Evolutionary conservation across 2,113 vertebrate species (phyloP).

Genomic region (Campylomormyrus numenius): DNA sequence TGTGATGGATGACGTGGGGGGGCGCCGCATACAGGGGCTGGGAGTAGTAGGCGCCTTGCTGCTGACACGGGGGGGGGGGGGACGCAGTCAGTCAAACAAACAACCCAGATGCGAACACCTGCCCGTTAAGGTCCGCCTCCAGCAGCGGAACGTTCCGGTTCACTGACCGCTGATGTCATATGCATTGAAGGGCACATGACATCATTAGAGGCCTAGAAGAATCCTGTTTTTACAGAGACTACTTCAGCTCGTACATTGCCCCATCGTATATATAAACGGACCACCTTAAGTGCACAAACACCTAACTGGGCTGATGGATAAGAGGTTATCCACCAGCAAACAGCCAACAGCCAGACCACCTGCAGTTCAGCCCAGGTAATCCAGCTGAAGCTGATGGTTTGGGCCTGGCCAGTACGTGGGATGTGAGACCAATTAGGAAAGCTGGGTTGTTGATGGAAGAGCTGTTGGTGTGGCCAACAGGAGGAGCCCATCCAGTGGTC

Average conservation of each 20-base stretch:
- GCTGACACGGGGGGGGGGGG: constrained; percentile 43
- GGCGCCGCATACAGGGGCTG: constrained; percentile 94
- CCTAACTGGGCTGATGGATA: neutral
- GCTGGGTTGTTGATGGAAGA: neutral
- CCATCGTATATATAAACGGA: neutral
- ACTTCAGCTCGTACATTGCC: neutral
- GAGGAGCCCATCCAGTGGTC: no score
- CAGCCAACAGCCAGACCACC: neutral
- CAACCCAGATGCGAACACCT: neutral
- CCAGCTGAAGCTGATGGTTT: neutral
- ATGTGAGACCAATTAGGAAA: neutral
- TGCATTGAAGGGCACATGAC: neutral
- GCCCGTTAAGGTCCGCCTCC: neutral
- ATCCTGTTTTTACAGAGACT: neutral
- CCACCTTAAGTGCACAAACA: neutral
- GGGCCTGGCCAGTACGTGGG: neutral
- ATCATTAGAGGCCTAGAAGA: neutral
- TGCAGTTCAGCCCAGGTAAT: neutral
- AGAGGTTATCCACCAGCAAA: neutral
- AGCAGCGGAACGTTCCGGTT: neutral
- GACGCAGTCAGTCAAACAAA: neutral
- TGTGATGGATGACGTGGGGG: constrained; percentile 97
- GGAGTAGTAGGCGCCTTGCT: constrained; percentile 95
- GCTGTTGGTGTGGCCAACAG: neutral
- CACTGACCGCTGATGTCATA: neutral